Conservation (phyloP, 2,797 vertebrate species). For the Paramormyrops hopkinsi region DNA sequence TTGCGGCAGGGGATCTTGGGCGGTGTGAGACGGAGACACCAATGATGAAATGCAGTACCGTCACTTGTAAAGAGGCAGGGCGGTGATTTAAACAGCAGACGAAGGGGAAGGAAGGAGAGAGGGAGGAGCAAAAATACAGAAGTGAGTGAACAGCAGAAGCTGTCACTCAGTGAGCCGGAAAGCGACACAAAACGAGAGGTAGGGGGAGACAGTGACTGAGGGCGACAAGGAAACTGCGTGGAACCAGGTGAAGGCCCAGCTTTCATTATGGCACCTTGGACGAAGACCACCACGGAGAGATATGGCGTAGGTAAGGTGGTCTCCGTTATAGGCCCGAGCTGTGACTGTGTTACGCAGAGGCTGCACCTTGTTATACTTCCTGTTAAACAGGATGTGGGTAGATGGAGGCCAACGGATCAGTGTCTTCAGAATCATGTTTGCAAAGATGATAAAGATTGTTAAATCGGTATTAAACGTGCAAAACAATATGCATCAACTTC, state of each 20-base stretch:
- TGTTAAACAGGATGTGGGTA: slow-evolving; percentile 24
- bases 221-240: background rate
- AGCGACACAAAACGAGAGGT: background rate
- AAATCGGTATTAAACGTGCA: background rate
- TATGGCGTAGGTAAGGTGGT: slow-evolving; percentile 23
- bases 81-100: background rate
- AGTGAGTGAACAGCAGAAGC: slow-evolving; percentile 15
- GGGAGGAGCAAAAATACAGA: slow-evolving; percentile 18
- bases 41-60: background rate
- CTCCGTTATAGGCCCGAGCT: background rate
- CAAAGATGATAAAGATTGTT: background rate
- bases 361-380: slow-evolving; percentile 16
- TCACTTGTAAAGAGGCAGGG: background rate
- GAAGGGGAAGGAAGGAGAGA: slow-evolving; percentile 14
- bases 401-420: slow-evolving; percentile 17
- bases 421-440: background rate
- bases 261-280: slow-evolving; percentile 23
- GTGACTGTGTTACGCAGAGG: background rate
- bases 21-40: background rate
- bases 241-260: background rate
- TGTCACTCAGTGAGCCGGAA: slow-evolving; percentile 18
- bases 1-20: background rate
- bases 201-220: background rate
- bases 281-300: slow-evolving; percentile 17
- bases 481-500: background rate